These are phyloP conservation scores for Bruchidius siliquastri DNA, from an alignment of 2,888 invertebrate species.

Conservation along the genomic window DNA sequence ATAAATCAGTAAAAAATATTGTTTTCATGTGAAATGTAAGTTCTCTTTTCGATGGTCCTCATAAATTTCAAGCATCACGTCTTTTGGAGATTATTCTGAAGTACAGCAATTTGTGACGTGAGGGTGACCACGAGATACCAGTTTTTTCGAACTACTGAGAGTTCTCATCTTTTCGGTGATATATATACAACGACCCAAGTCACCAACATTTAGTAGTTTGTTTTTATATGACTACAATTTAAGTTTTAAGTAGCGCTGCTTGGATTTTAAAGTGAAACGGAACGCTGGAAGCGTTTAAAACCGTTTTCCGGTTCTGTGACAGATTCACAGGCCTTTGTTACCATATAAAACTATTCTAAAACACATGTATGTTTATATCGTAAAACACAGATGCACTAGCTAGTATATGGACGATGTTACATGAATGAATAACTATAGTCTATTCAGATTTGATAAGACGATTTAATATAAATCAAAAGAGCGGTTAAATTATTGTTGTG, in stretches of 20 bases:
- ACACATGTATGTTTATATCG: constrained; percentile 11
- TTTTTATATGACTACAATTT: constrained; percentile 13
- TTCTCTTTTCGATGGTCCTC: constrained; percentile 37
- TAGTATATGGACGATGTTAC: constrained; percentile 11
- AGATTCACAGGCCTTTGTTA: neutral
- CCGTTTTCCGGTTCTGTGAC: neutral
- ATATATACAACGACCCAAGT: constrained; percentile 18
- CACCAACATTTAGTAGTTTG: constrained; percentile 23
- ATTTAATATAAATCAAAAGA: neutral
- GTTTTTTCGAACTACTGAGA: constrained; percentile 18
- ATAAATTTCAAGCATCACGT: constrained; percentile 38
- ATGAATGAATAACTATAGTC: neutral
- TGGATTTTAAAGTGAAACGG: constrained; percentile 8
- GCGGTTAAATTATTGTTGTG: neutral
- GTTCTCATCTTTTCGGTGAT: constrained; percentile 20
- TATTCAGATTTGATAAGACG: neutral
- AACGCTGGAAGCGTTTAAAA: constrained; percentile 6
- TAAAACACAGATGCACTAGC: constrained; percentile 14
- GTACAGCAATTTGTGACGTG: neutral
- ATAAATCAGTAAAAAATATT: neutral
- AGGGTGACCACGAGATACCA: constrained; percentile 8
- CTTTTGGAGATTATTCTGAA: constrained; percentile 2
- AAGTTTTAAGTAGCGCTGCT: constrained; percentile 24
- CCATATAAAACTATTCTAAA: constrained; percentile 15
- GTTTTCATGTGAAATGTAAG: constrained; percentile 8